Evolutionary conservation across 2,888 invertebrate genomes (phyloP), one percentile per base, ranked within the genome.

Genomic region (Tetranychus truncatus): DNA sequence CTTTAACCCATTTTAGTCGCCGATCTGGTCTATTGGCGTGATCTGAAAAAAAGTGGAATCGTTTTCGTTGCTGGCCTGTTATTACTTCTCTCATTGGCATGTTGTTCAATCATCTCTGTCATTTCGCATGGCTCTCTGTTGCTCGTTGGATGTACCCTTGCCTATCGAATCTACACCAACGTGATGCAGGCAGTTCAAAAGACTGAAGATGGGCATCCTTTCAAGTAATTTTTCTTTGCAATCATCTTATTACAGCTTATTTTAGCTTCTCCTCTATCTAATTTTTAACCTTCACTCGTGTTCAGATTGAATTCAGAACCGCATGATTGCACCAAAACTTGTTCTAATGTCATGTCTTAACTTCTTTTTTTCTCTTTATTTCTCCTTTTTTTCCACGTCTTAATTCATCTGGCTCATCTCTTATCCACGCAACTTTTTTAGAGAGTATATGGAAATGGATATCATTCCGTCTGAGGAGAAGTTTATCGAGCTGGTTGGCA

Each of bases 81-180:
- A 81, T 88, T 92, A 82, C 89, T 97, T 81, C 87, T 96, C 84
- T 92, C 95, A 81, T 88, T 99, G 84, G 91, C 94, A 82, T 91
- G 90, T 86, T 93, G 91, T 87, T 94, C 94, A 81, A 88, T 96
- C 83, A 92, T 96, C 86, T 92, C 91, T 82, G 96, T 99, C 81
- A 87, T 93, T 80, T 92, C 96, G 80, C 95, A 97, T 87, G 85
- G 90, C 78, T 91, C 93, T 80, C 88, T 99, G 82, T 86, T 91
- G 81, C 87, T 88, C 81, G 89, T 99, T 80, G 86, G 88, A 78
- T 92, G 89, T 81, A 92, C 96, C 81, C 88, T 95, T 83, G 89
- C 89, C 84, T 95, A 94, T 89, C 90, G 96, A 83, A 88, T 96
- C 83, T 96, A 96, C 88, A 94, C 92, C 87, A 92, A 90, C 84